A percentile compares a stretch with the other conserved stretches of the same genome.
Conservation (phyloP, 1,140 invertebrate species). For the Papilio glaucus region DNA sequence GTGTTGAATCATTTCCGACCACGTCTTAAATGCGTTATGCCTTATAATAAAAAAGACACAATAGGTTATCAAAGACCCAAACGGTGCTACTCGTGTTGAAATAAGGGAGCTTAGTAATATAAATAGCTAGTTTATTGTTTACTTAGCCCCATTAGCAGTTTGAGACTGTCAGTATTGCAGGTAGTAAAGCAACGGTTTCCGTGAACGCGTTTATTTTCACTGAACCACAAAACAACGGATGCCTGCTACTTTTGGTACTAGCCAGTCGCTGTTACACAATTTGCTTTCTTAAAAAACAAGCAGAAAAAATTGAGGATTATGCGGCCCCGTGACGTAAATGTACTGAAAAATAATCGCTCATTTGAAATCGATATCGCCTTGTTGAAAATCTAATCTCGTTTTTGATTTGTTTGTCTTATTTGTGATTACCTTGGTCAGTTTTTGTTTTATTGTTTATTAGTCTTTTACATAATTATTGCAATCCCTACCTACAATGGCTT, state of each 20-base stretch:
- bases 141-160: constrained; percentile 26
- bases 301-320: not conserved
- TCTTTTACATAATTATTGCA: not conserved
- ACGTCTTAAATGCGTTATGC: not conserved
- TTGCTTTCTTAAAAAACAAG: not conserved
- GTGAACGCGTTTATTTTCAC: constrained; percentile 34
- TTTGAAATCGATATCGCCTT: not conserved
- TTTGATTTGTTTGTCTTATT: not conserved
- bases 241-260: constrained; percentile 13
- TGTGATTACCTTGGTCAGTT: not conserved
- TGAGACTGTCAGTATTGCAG: constrained; percentile 25
- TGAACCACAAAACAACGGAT: constrained; percentile 33
- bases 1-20: too few relatives aligned
- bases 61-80: constrained; percentile 7
- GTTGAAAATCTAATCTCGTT: not conserved
- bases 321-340: constrained; percentile 5
- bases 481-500: too few relatives aligned
- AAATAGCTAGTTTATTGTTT: constrained; percentile 31
- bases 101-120: constrained; percentile 5
- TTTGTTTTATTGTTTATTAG: not conserved
- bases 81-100: constrained; percentile 13
- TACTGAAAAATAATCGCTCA: not conserved
- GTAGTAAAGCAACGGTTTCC: constrained; percentile 33
- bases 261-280: not conserved
- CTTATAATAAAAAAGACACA: not conserved